Evolutionary conservation across 2,113 vertebrate species (phyloP).

Genomic region (Toxostoma redivivum): DNA sequence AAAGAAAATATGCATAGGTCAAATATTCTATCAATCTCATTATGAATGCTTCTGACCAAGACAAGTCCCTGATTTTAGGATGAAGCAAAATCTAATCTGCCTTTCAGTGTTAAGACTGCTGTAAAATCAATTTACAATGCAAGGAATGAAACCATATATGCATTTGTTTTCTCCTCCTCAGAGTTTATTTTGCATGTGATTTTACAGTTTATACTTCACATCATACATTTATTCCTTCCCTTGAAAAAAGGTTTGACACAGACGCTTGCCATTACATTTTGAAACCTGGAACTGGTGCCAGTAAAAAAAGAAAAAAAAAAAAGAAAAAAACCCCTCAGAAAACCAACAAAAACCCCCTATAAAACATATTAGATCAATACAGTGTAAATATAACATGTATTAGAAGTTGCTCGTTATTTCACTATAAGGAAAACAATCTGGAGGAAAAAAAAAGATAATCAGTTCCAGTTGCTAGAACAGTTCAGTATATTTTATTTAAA

Average conservation of each 20-base stretch:
- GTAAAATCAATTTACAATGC: not conserved
- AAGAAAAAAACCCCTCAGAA: not conserved
- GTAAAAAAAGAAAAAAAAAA: not conserved
- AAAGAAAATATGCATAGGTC: not conserved
- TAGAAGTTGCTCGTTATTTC: not conserved
- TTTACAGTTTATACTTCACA: slow-evolving; percentile 45
- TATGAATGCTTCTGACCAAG: not conserved
- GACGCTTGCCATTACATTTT: slow-evolving; percentile 8
- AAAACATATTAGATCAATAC: slow-evolving; percentile 38
- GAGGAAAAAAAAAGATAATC: not conserved
- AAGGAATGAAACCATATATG: slow-evolving; percentile 21
- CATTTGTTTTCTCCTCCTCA: slow-evolving; percentile 29
- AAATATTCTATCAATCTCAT: not conserved
- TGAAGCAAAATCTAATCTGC: not conserved
- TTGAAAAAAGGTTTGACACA: slow-evolving; percentile 14
- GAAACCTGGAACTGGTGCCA: slow-evolving; percentile 26
- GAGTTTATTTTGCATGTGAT: slow-evolving; percentile 56
- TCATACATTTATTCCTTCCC: slow-evolving; percentile 47
- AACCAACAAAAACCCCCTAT: not conserved
- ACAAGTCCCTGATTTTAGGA: not conserved
- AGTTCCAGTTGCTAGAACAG: slow-evolving; percentile 43
- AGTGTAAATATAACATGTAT: slow-evolving; percentile 38
- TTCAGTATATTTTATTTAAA: slow-evolving; percentile 37
- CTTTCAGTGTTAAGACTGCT: not conserved
- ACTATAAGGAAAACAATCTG: slow-evolving; percentile 14